Base-by-base conservation (phyloP, 2,888 invertebrate genomes). In the Drosophila mimica region DNA sequence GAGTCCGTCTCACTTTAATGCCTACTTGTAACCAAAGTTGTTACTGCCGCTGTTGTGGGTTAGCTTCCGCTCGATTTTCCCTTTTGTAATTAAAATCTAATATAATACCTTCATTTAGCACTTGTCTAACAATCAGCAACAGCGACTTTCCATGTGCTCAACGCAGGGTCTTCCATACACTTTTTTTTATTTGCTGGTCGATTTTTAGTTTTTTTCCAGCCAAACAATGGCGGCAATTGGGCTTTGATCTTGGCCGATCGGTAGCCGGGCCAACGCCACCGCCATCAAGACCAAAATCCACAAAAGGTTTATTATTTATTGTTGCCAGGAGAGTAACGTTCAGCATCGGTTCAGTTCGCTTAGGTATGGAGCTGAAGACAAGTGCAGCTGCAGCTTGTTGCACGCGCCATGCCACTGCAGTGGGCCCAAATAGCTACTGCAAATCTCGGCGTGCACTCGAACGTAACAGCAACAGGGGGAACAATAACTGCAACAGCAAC, bases 261-360 rank as follows among this genome's bases (percentile, higher is more conserved):
- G 84, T 90, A 90, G 84, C 79, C 71, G 38, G 80, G 62, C 82
- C 89, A 83, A 74, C 90, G 83, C 86, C 88, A 86, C 74, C 81
- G 72, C 81, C 85, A 81, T 76, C 86, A 77, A 79, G 79, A 85
- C 73, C 76, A 88, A 85, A 79, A 88, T 82, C 87, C 87, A 88
- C 89, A 88, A 87, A 88, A 90, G 87, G 90, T 88, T 88, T 88
- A 88, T 88, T 88, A 90, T 88, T 88, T 88, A 88, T 88, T 90
- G 89, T 88, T 90, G 80, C 79, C 87, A 79, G 79, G 75, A 68
- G 79, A 74, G 74, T 60, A 69, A 75, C 66, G 66, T 67, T 54
- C 54, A 59, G 57, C 51, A 65, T 51, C 51, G 49, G 46, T 57
- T 9, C 30, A 48, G 25, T 31, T 49, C 11, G 61, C 46, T 53